Base-by-base conservation (phyloP, 2,113 vertebrate genomes). In the Oreochromis spilurus region DNA sequence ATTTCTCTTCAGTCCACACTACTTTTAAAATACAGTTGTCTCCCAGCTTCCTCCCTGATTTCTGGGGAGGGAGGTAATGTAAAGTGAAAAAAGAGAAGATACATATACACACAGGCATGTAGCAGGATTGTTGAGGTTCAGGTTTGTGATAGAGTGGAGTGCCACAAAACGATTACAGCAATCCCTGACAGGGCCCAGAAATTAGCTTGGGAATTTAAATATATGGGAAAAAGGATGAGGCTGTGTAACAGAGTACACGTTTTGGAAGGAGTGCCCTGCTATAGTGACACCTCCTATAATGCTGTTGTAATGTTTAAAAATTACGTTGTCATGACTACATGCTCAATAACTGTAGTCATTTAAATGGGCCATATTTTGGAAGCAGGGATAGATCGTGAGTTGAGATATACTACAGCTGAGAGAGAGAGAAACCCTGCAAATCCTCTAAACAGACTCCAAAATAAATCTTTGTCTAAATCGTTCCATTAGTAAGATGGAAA, bases 11-110 rank as follows among this genome's bases (percentile, higher is more conserved):
- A 43, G 45, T 80, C 40, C 29, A 81, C 81, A 67, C 45, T 58
- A 67, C 57, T 65, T 87, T 85, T 54, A 77, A 77, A 82, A 87
- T 52, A 52, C 26, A 77, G 72, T 77, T 77, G 45, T 88, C 86
- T 86, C 55, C 10, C 40, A 48, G 24, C 58, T 53, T 65, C 36
- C 29, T 36, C 55, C 16, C 17, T 65, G 58, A 77, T 77, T 77
- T 77, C 26, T 70, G 14, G 31, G 1, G 38, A 85, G 31, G 21
- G 55, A 36, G 43, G 77, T 21, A 48, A 52, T 75, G 34, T 48
- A 54, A 50, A 54, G 26, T 52, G 38, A 40, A 55, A 55, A 79
- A 65, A 54, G 14, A 67, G 13, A 65, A 36, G 50, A 29, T 31
- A 38, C 62, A 48, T 48, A 24, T 52, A 19, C 67, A 75, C 72